A percentile compares a stretch with the other conserved stretches of the same genome.
phyloP scores from a whole-genome alignment of 2,888 invertebrate genomes.

The Eupithecia insigniata region DNA sequence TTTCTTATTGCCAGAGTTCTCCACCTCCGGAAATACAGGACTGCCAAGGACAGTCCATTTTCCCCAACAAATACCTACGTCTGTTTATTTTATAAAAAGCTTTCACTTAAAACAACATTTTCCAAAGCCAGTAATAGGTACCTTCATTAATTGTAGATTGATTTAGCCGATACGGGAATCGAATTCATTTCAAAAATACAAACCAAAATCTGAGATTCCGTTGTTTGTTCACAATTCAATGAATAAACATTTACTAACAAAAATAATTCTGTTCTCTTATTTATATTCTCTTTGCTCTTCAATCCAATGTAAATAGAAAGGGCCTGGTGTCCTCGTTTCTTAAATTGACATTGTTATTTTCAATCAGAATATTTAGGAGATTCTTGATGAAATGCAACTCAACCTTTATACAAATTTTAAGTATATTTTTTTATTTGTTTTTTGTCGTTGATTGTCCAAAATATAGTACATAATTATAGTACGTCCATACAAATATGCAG shows the following conservation, averaged over 20 bases:
- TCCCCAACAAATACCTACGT: not conserved
- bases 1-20: not conserved
- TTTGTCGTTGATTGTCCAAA: too few species aligned
- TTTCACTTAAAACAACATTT: constrained; percentile 11
- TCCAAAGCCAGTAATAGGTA: constrained; percentile 14
- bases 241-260: constrained; percentile 37
- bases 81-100: constrained; percentile 7
- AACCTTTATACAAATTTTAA: not conserved
- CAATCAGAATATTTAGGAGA: not conserved
- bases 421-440: not conserved
- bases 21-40: not conserved
- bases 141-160: constrained; percentile 20
- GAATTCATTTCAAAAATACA: constrained; percentile 34
- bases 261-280: constrained; percentile 24
- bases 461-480: too few species aligned
- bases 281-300: not conserved
- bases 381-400: not conserved
- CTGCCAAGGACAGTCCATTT: not conserved
- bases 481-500: too few species aligned
- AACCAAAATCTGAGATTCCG: constrained; percentile 41
- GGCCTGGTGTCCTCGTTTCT: not conserved
- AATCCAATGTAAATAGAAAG: not conserved
- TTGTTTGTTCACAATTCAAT: constrained; percentile 38
- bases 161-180: constrained; percentile 23
- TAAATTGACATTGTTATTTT: not conserved